Evolutionary conservation across 2,797 vertebrate species (phyloP).

Genomic region (Galagoides demidoff): DNA sequence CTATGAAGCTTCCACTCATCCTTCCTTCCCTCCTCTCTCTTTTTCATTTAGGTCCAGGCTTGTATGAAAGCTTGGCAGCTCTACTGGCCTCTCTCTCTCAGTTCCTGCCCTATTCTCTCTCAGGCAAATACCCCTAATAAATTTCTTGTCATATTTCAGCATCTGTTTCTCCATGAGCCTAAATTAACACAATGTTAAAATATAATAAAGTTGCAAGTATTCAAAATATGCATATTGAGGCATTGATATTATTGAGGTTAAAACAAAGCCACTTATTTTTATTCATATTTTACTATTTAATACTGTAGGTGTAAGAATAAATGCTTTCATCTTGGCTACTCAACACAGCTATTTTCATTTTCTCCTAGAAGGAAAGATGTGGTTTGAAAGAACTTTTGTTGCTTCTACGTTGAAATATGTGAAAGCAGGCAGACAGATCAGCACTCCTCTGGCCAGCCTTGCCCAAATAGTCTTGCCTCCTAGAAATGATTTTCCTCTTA

Average conservation of each 20-base stretch:
- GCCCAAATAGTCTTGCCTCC: not conserved
- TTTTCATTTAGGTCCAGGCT: not conserved
- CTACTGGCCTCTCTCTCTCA: not conserved
- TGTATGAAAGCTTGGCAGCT: not conserved
- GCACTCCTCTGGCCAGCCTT: not conserved
- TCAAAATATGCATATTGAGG: not conserved
- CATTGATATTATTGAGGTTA: not conserved
- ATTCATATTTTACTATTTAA: conserved; percentile 5
- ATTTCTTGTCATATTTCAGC: conserved; percentile 53
- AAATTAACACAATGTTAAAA: conserved; percentile 16
- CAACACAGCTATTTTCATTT: not conserved
- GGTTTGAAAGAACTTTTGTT: not conserved
- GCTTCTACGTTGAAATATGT: not conserved
- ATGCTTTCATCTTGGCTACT: not conserved
- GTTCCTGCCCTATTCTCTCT: not conserved
- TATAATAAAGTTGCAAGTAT: not conserved
- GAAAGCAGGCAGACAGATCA: not conserved
- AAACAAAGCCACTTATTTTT: not conserved
- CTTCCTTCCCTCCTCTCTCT: not conserved
- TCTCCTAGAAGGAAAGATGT: not conserved
- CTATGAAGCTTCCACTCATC: not conserved
- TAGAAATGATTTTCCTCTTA: not conserved
- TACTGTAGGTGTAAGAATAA: not conserved
- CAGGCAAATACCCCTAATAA: conserved; percentile 17
- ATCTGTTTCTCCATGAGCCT: not conserved